Evolutionary conservation across 2,888 invertebrate genomes (phyloP), one percentile per base, ranked within the genome.

Genomic region (Leucania comma): DNA sequence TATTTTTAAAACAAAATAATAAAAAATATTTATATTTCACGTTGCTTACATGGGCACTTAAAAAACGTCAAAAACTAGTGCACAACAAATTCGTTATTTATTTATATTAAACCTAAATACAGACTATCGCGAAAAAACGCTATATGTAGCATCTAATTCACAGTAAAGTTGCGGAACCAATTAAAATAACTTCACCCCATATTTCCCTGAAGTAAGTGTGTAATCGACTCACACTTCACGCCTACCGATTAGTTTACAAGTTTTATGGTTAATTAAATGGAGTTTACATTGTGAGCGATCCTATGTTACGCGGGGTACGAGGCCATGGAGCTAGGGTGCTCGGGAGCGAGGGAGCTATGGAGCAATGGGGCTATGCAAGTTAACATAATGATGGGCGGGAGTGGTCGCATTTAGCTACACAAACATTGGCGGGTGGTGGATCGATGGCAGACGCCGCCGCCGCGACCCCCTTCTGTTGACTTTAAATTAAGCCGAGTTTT

Each of bases 401-500:
- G 73, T 76, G 78, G 71, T 80, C 75, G 72, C 80, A 80, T 84
- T 87, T 85, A 80, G 76, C 76, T 78, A 79, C 72, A 74, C 77
- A 83, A 85, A 84, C 73, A 80, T 72, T 77, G 78, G 59, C 51
- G 68, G 70, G 72, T 76, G 80, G 54, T 54, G 77, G 80, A 88
- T 88, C 85, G 83, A 88, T 88, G 73, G 51, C 66, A 69, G 76
- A 80, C 75, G 71, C 79, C 68, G 54, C 69, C 67, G 60, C 68
- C 56, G 22, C 74, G 59, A 66, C 72, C 76, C 77, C 73, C 76
- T 83, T 81, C 78, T 86, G 86, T 86, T 86, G 82, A 85, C 80
- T 82, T 87, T 83, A 87, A 86, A 87, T 86, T 85, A 85, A 80
- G 76, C 79, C 57, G 78, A 75, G 79, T 81, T 83, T 82, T 73